phyloP scores from a whole-genome alignment of 2,113 vertebrate species.

The Apaloderma vittatum region DNA sequence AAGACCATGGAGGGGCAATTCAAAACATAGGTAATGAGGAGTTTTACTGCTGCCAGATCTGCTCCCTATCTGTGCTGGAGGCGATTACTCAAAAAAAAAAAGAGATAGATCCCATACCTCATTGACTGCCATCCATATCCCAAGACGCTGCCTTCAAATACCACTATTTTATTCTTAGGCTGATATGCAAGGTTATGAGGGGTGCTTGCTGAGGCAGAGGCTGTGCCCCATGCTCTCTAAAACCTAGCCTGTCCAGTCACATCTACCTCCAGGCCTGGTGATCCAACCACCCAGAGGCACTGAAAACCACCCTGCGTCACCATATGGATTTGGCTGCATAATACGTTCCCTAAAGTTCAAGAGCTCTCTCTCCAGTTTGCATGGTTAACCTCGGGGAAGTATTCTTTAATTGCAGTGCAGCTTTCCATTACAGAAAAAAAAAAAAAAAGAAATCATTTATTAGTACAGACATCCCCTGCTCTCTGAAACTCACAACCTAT shows the following conservation, averaged over 20 bases:
- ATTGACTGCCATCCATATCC: background rate
- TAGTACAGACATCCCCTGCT: background rate
- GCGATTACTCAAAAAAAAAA: background rate
- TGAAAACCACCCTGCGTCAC: rapidly evolving
- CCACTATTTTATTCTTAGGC: background rate
- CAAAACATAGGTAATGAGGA: background rate
- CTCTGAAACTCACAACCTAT: background rate
- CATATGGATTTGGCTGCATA: background rate
- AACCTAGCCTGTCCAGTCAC: background rate
- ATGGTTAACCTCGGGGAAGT: background rate
- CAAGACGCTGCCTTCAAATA: background rate
- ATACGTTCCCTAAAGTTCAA: background rate
- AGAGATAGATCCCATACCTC: background rate
- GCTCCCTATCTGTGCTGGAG: background rate
- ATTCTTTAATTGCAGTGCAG: background rate
- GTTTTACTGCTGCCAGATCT: background rate
- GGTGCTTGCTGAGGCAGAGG: background rate
- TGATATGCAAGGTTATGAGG: background rate
- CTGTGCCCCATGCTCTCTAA: background rate
- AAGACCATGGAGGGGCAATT: background rate
- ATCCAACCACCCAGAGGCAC: background rate
- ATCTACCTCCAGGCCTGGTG: background rate
- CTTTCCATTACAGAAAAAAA: background rate
- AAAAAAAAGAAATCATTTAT: background rate
- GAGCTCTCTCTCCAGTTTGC: background rate